Evolutionary conservation across 2,888 invertebrate species (phyloP).

Genomic region (Plebejus argus): DNA sequence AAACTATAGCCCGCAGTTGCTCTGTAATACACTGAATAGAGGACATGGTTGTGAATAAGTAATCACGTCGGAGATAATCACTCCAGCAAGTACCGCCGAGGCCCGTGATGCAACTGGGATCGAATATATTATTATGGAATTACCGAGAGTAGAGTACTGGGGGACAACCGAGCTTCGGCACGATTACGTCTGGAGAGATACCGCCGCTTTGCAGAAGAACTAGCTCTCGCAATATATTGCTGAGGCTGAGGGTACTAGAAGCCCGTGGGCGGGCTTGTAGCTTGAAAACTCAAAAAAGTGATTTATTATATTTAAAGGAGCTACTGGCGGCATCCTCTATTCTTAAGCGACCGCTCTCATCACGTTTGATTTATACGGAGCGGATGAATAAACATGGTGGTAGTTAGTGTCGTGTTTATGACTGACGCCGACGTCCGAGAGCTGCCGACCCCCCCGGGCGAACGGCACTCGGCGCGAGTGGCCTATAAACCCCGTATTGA

Average conservation of each 20-base stretch:
- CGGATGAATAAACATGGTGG: not conserved
- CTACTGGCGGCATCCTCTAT: not conserved
- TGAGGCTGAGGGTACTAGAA: not conserved
- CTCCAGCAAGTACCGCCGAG: not conserved
- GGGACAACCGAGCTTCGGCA: not conserved
- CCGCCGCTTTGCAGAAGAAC: not conserved
- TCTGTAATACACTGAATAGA: not conserved
- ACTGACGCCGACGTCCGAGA: not conserved
- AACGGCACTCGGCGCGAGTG: not conserved
- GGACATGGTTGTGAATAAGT: not conserved
- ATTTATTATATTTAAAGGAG: not conserved
- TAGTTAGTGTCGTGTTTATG: not conserved
- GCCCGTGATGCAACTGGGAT: not conserved
- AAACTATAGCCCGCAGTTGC: not conserved
- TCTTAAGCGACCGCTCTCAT: not conserved
- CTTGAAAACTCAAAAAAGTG: not conserved
- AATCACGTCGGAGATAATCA: not conserved
- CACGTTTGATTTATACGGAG: not conserved
- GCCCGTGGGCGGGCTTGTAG: not conserved
- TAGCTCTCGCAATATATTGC: not conserved
- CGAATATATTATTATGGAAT: not conserved
- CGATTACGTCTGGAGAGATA: not conserved
- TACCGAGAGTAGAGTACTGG: not conserved
- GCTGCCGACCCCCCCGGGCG: not conserved
- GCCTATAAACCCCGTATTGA: slow-evolving; percentile 5